These are phyloP conservation scores for Pogoniulus pusillus DNA, from an alignment of 2,797 vertebrate species.

Conservation along the genomic window DNA sequence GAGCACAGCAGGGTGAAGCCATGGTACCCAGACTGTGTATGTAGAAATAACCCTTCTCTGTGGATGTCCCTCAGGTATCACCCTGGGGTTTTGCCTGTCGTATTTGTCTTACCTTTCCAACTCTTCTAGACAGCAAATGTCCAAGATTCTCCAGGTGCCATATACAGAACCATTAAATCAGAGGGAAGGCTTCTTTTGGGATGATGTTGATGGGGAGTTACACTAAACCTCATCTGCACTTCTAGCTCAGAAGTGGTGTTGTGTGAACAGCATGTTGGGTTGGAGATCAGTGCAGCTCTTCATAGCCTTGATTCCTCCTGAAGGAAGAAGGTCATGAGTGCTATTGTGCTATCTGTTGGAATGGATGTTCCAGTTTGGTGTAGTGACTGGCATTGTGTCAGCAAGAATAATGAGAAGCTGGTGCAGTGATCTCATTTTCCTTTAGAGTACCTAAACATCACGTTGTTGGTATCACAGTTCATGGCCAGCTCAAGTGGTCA, in stretches of 20 bases:
- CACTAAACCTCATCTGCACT: background rate
- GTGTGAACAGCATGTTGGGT: background rate
- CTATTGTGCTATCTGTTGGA: background rate
- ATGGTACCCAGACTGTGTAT: background rate
- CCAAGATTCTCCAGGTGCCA: background rate
- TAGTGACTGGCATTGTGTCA: background rate
- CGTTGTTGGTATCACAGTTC: background rate
- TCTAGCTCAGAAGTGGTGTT: background rate
- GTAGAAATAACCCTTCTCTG: background rate
- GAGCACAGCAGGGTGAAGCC: background rate
- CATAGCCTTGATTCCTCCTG: background rate
- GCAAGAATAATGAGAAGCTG: background rate
- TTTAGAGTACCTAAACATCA: background rate
- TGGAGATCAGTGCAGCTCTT: background rate
- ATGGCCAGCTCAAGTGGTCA: background rate
- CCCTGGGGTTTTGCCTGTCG: background rate
- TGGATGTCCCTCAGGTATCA: background rate
- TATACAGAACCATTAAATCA: background rate
- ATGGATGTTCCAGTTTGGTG: background rate
- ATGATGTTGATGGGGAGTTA: background rate
- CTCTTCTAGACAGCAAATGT: background rate
- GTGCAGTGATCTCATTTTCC: background rate
- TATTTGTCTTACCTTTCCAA: background rate
- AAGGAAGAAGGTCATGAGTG: fast-evolving
- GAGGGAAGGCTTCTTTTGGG: background rate